Percentiles rank a stretch among this genome's conserved stretches.
Evolutionary conservation across 2,888 invertebrate species (phyloP).

Genomic region (Acholoe squamosa): DNA sequence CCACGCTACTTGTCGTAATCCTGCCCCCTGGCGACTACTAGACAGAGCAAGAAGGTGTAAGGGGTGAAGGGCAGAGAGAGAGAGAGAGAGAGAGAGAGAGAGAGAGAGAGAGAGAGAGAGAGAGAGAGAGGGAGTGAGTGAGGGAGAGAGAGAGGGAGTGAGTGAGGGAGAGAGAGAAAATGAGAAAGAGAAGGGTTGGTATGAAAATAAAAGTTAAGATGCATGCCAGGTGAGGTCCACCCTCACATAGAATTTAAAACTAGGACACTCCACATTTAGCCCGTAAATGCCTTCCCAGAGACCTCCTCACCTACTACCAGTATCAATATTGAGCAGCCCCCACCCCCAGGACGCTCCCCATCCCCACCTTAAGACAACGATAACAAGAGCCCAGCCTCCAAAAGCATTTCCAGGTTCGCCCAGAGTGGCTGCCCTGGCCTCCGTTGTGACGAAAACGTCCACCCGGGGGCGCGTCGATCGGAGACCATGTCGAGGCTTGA

Average conservation of each 20-base stretch:
- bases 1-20: background rate
- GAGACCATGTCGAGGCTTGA: background rate
- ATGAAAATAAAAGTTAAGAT: no score
- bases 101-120: background rate
- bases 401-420: constrained; percentile 31
- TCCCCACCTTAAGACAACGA: background rate
- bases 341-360: background rate
- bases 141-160: background rate
- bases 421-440: background rate
- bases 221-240: no score
- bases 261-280: no score
- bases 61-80: background rate
- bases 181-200: no score
- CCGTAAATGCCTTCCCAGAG: no score
- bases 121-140: no score
- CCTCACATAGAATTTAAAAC: no score
- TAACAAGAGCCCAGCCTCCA: background rate
- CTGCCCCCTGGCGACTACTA: background rate
- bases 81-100: background rate
- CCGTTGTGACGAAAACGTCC: background rate
- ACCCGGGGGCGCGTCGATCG: background rate
- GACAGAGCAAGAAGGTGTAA: background rate
- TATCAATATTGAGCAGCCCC: background rate
- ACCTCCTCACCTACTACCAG: background rate
- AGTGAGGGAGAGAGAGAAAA: background rate